Conservation (phyloP, 2,888 invertebrate genomes). For the Caenorhabditis sinica region DNA sequence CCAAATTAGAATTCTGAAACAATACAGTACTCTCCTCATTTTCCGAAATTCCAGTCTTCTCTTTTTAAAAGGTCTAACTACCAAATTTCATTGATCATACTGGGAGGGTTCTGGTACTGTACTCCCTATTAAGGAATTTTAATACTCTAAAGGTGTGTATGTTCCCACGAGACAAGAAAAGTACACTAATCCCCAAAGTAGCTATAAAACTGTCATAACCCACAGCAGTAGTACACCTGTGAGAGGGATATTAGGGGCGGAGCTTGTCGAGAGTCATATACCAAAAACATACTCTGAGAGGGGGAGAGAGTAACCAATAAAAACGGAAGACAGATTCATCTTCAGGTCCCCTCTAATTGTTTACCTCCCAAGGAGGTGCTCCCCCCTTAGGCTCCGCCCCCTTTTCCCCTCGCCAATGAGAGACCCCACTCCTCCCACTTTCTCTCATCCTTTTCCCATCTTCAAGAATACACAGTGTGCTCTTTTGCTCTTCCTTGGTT, state of each 20-base stretch:
- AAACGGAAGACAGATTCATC: slow-evolving; percentile 23
- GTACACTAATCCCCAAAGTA: not conserved
- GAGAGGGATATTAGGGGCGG: slow-evolving; percentile 11
- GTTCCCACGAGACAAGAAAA: not conserved
- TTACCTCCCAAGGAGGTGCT: slow-evolving; percentile 35
- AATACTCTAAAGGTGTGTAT: no score
- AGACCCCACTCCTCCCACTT: slow-evolving; percentile 2
- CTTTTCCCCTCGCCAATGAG: slow-evolving; percentile 30
- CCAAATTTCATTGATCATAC: not conserved
- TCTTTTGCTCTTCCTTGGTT: slow-evolving; percentile 31
- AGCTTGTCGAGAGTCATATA: not conserved
- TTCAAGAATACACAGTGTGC: not conserved
- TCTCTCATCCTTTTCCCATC: slow-evolving; percentile 1
- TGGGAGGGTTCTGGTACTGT: not conserved
- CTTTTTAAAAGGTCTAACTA: not conserved
- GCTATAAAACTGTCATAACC: not conserved
- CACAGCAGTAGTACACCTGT: not conserved
- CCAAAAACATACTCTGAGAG: no score
- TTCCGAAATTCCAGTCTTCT: not conserved
- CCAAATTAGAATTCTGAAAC: no score
- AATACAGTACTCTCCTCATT: no score
- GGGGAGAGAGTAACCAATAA: slow-evolving; percentile 11
- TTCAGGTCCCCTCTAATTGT: slow-evolving; percentile 43
- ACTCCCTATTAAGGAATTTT: not conserved
- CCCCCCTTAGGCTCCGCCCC: slow-evolving; percentile 37